Conservation (phyloP, 2,797 vertebrate genomes). For the Rhabdomys pumilio region DNA sequence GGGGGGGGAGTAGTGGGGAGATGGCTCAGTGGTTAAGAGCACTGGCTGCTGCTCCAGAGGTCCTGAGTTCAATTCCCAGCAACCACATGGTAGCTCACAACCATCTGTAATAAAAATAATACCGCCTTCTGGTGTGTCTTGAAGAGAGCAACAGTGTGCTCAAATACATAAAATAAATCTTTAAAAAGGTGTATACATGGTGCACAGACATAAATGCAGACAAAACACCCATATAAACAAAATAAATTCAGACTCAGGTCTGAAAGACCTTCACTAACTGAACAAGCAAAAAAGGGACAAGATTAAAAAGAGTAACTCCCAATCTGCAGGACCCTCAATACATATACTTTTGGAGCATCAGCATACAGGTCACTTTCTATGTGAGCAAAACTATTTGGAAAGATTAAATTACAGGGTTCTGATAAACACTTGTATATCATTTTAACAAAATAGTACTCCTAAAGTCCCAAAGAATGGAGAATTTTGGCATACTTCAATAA, state of each 20-base stretch:
- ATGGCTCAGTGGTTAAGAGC: too few relatives aligned
- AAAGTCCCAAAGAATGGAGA: slow-evolving; percentile 9
- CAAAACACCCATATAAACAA: too few relatives aligned
- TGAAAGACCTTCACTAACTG: not conserved
- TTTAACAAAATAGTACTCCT: not conserved
- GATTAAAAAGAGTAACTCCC: not conserved
- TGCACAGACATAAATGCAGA: too few relatives aligned
- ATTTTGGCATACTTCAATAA: slow-evolving; percentile 56
- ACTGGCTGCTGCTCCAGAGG: too few relatives aligned
- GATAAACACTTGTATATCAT: slow-evolving; percentile 17
- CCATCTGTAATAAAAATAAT: too few relatives aligned
- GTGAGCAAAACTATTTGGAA: slow-evolving; percentile 16
- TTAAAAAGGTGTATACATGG: too few relatives aligned
- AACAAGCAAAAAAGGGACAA: not conserved
- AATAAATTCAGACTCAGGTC: not conserved
- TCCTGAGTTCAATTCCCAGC: too few relatives aligned
- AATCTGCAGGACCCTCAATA: not conserved
- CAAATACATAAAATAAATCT: too few relatives aligned
- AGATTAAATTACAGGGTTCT: slow-evolving; percentile 27
- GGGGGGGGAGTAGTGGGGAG: too few relatives aligned
- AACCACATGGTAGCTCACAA: too few relatives aligned
- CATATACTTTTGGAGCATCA: not conserved
- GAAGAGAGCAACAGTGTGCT: too few relatives aligned
- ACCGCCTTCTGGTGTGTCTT: too few relatives aligned
- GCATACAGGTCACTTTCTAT: not conserved